Base-by-base conservation (phyloP, 2,113 vertebrate species). In the Labrus mixtus region DNA sequence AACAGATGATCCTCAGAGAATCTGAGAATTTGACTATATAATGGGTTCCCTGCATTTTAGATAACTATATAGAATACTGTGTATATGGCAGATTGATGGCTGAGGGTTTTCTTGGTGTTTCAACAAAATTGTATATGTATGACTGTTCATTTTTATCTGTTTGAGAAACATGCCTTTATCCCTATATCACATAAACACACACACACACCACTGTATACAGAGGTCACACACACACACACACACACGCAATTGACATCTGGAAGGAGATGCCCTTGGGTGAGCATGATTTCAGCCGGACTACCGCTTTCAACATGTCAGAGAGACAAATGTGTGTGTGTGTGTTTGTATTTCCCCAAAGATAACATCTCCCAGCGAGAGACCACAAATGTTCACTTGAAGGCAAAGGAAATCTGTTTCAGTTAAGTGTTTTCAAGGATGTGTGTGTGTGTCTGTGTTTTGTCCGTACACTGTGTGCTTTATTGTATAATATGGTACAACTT, bases 211-310 rank as follows among this genome's bases (percentile, higher is more conserved):
- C 57, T 69, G 65, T 63, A 81, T 65, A 68, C 63, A 65, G 8
- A 19, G 73, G 66, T 86, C 79, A 79, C 60, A 58, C 61, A 69
- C 69, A 84, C 75, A 17, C 43, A 45, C 79, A 81, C 60, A 59
- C 61, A 69, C 69, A 84, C 75, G 6, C 43, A 45, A 1, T 46
- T 7, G 64, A 77, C 78, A 82, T 81, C 62, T 76, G 73, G 71
- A 83, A 64, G 75, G 79, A 84, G 64, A 81, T 78, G 79, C 72
- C 83, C 83, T 85, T 88, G 87, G 73, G 62, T 83, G 79, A 87
- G 79, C 73, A 71, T 48, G 69, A 85, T 76, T 71, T 73, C 66
- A 78, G 85, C 81, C 57, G 6, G 23, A 87, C 81, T 78, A 50
- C 76, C 39, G 51, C 64, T 16, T 83, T 78, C 70, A 3, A 80